Conservation (phyloP, 2,888 invertebrate genomes). For the Nephrotoma guestfalica region DNA sequence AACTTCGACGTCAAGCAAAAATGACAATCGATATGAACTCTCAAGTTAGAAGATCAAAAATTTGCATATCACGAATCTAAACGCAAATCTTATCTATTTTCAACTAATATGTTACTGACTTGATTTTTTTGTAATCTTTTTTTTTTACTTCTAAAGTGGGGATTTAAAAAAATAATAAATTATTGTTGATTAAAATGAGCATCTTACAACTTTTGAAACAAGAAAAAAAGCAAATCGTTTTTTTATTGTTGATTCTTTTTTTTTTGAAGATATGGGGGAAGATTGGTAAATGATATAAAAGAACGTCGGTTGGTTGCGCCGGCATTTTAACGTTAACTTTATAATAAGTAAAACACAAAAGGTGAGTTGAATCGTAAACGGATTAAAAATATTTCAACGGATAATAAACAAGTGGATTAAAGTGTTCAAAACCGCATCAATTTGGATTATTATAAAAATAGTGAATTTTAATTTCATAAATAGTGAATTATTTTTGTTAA, state of each 20-base stretch:
- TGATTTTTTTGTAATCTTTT: not conserved
- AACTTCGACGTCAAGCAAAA: not conserved
- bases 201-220: not conserved
- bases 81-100: not conserved
- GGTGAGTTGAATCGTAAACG: not conserved
- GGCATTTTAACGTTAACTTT: not conserved
- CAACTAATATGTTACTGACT: not conserved
- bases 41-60: not conserved
- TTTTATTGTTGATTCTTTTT: not conserved
- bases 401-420: not conserved
- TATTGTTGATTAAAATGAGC: not conserved
- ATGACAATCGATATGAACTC: not conserved
- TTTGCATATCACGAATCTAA: not conserved
- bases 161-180: not conserved
- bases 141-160: not conserved
- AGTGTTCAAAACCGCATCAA: not conserved
- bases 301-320: not conserved
- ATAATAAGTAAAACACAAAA: not conserved
- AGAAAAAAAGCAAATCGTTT: not conserved
- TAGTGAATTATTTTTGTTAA: not conserved
- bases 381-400: not conserved
- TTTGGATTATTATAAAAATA: not conserved
- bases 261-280: not conserved
- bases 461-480: not conserved
- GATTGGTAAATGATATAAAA: not conserved